Evolutionary conservation across 2,888 invertebrate genomes (phyloP), one percentile per base, ranked within the genome.

Genomic region (Aricia artaxerxes): DNA sequence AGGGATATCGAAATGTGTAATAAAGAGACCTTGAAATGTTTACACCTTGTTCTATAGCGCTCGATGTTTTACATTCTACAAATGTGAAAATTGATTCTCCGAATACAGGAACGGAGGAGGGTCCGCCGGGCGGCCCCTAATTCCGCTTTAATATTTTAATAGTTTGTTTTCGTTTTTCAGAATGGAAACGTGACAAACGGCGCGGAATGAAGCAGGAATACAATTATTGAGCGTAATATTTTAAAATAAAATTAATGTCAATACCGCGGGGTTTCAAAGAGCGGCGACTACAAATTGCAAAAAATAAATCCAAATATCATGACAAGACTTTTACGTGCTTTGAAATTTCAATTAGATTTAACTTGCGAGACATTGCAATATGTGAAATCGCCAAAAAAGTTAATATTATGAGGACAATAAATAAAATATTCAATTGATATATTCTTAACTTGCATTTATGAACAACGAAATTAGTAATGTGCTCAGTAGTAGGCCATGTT

Each of bases 171-270:
- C 82, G 40, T 86, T 85, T 79, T 85, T 79, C 86, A 87, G 87
- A 87, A 86, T 79, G 93, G 92, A 77, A 90, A 89, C 84, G 88
- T 93, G 84, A 89, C 91, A 81, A 94, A 94, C 79, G 94, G 94
- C 79, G 90, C 91, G 82, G 86, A 90, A 83, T 92, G 84, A 86
- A 82, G n/a, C 31, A 81, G 57, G 72, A 60, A 82, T 31, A n/a
- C 69, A 78, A 40, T 57, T 78, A 40, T 57, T 78, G 64, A 60
- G 73, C 69, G 40, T 1, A 77, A 44, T 31, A 57, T 61, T 16
- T 76, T 24, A 35, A 61, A 78, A 64, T 64, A 77, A 80, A 79
- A 16, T 72, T 81, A 72, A 80, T 78, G 79, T 49, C 24, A 73
- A 44, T 49, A 79, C 13, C 40, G 11, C 31, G 3, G 9, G 64